These are phyloP conservation scores for Parazoanthus darwini DNA, from an alignment of 92 coral and sea anemone species.

Conservation along the genomic window DNA sequence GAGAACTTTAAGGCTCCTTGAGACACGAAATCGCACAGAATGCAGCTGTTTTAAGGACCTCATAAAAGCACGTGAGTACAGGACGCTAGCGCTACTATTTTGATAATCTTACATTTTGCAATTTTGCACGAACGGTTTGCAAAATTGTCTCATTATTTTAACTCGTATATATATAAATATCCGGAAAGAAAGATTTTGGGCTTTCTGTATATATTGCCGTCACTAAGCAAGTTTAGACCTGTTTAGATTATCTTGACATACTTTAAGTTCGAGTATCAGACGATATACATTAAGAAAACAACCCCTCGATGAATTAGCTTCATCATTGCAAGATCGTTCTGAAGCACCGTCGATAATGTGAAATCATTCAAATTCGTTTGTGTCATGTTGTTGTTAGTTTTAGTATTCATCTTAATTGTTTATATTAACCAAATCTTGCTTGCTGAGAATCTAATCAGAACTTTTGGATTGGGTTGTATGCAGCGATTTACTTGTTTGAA, in stretches of 20 bases:
- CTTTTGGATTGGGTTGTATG: too few relatives aligned
- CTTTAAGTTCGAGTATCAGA: not conserved
- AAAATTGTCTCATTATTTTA: not conserved
- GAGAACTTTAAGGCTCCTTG: slow-evolving; percentile 69
- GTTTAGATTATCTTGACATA: not conserved
- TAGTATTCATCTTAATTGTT: too few relatives aligned
- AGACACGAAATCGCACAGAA: slow-evolving; percentile 77
- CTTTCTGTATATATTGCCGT: not conserved
- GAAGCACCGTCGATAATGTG: too few relatives aligned
- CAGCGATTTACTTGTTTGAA: too few relatives aligned
- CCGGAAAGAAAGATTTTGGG: not conserved
- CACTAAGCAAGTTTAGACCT: not conserved
- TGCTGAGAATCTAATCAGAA: too few relatives aligned
- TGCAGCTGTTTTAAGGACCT: slow-evolving; percentile 79
- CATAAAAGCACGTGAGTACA: slow-evolving; percentile 89
- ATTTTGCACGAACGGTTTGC: not conserved
- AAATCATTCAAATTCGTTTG: too few relatives aligned
- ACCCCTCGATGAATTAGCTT: not conserved
- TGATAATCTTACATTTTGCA: not conserved
- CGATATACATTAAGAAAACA: not conserved
- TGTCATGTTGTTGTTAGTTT: too few relatives aligned
- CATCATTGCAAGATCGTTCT: too few relatives aligned
- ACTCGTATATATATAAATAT: not conserved
- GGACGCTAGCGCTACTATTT: not conserved
- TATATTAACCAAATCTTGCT: too few relatives aligned